Percentiles rank a stretch among this genome's conserved stretches.
phyloP scores from a whole-genome alignment of 2,888 invertebrate genomes.

The Nymphalis polychloros region DNA sequence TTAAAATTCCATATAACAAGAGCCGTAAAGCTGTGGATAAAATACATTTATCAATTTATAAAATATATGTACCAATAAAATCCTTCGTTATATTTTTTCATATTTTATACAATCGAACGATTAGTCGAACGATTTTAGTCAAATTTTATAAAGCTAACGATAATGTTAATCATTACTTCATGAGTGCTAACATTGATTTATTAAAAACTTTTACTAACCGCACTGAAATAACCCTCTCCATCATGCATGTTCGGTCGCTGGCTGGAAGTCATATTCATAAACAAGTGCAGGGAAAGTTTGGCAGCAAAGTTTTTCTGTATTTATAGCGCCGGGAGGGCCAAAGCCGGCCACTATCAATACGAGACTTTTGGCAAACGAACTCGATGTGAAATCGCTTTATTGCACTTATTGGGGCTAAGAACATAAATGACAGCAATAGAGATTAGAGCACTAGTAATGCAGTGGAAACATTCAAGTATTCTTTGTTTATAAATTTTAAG shows the following conservation, averaged over 20 bases:
- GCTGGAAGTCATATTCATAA: slow-evolving; percentile 65
- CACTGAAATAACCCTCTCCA: slow-evolving; percentile 32
- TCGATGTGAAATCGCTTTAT: slow-evolving; percentile 45
- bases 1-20: slow-evolving; percentile 16
- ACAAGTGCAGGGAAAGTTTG: slow-evolving; percentile 73
- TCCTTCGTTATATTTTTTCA: background rate
- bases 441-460: slow-evolving; percentile 16
- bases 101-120: background rate
- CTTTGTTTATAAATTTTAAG: too few relatives aligned
- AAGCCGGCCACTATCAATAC: slow-evolving; percentile 45
- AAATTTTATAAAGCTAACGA: background rate
- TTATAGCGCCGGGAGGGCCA: slow-evolving; percentile 57
- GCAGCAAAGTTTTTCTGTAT: slow-evolving; percentile 73
- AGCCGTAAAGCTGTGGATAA: background rate
- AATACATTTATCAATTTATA: background rate
- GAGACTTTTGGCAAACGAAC: slow-evolving; percentile 48
- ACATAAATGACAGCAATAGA: slow-evolving; percentile 21
- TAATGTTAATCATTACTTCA: background rate
- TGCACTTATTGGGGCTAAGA: slow-evolving; percentile 34
- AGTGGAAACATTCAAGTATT: background rate
- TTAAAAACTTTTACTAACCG: slow-evolving; percentile 28
- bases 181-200: slow-evolving; percentile 25
- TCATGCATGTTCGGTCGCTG: slow-evolving; percentile 47
- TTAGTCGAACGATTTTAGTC: background rate
- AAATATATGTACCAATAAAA: slow-evolving; percentile 13